A percentile compares a stretch with the other conserved stretches of the same genome.
These are phyloP conservation scores for Plebejus melissa DNA, from an alignment of 2,888 invertebrate species.

Conservation along the genomic window DNA sequence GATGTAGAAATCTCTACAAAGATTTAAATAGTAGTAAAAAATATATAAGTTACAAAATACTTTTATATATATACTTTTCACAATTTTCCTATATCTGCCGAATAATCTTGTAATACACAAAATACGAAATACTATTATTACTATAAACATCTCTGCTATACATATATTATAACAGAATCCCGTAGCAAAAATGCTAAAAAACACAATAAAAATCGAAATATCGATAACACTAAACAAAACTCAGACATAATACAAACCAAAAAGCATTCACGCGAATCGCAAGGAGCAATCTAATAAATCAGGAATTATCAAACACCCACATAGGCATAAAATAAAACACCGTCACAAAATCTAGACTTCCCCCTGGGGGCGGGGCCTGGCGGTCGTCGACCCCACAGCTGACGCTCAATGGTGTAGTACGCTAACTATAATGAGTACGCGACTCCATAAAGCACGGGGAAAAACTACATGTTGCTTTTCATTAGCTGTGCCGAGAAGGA, in stretches of 20 bases:
- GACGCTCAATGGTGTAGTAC: constrained; percentile 66
- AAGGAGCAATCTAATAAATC: constrained; percentile 25
- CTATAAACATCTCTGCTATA: too few relatives aligned
- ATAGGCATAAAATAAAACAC: constrained; percentile 31
- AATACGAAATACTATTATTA: too few relatives aligned
- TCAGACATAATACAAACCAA: constrained; percentile 2
- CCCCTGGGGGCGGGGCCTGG: constrained; percentile 45
- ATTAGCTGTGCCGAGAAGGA: not conserved
- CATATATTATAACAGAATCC: too few relatives aligned
- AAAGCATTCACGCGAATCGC: constrained; percentile 3
- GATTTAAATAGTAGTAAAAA: too few relatives aligned
- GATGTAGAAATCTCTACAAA: too few relatives aligned
- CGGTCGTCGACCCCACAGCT: constrained; percentile 64
- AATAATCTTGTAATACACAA: too few relatives aligned
- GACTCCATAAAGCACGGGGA: constrained; percentile 30
- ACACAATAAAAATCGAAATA: not conserved
- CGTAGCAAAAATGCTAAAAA: too few relatives aligned
- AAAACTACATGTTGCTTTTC: constrained; percentile 25
- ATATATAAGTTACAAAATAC: too few relatives aligned
- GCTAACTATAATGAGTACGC: constrained; percentile 38
- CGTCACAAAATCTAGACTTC: constrained; percentile 35
- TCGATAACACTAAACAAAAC: not conserved
- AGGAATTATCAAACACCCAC: constrained; percentile 30
- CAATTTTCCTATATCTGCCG: too few relatives aligned
- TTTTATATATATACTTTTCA: too few relatives aligned